Evolutionary conservation across 2,113 vertebrate species (phyloP), one percentile per base, ranked within the genome.

Genomic region (Hipposideros armiger): DNA sequence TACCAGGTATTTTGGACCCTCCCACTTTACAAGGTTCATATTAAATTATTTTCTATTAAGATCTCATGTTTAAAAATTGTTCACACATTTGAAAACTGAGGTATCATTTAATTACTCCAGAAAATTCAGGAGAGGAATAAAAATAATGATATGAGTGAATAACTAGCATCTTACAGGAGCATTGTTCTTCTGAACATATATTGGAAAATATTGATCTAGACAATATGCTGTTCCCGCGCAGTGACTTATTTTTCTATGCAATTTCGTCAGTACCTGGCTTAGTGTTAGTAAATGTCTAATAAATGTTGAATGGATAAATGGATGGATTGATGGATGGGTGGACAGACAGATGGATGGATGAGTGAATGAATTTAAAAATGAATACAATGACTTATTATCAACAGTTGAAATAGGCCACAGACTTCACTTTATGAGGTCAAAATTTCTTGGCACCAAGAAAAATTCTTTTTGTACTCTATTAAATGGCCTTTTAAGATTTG

Each of bases 351-450:
- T 54, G 16, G 24, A 80, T 73, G 20, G 2, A 58, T 28, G 19
- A 22, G 40, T 90, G 62, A 91, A 84, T 95, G 14, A 76, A 92
- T 94, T 92, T 91, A 81, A 11, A 91, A 93, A 72, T 76, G 50
- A 90, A 77, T 90, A 92, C 91, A 94, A 89, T 95, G 24, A 95
- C 74, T 92, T 91, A 40, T 82, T 32, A 74, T 93, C 62, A 95
- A 82, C 42, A 76, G n/a, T 62, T 95, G 40, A 96, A 96, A 91
- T 86, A 93, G 50, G 52, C 90, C 50, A 89, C 70, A 96, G 19
- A 69, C 60, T 94, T 97, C 45, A 87, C 60, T 92, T 96, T 90
- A 91, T 93, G 84, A 97, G 81, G 77, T 97, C 72, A 97, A 96
- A 96, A 90, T 96, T 92, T 42, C 47, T 95, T 66, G 95, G 81